Evolutionary conservation across 2,113 vertebrate species (phyloP).

Genomic region (Bufo bufo): DNA sequence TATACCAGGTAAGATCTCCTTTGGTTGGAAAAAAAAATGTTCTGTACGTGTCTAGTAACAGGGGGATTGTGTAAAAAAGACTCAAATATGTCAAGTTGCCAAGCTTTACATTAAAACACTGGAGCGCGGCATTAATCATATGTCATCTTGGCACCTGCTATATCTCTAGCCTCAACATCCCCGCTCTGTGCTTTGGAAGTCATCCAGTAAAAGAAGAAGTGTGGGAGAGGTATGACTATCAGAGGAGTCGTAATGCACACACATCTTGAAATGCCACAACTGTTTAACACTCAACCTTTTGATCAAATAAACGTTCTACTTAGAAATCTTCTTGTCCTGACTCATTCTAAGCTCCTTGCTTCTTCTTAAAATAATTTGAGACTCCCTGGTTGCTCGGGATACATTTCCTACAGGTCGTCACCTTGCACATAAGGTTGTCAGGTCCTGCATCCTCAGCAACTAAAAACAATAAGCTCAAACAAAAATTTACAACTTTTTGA

Average conservation of each 20-base stretch:
- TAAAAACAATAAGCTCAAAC: too few species aligned
- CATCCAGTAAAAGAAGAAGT: background rate
- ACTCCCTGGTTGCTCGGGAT: background rate
- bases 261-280: background rate
- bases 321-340: background rate
- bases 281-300: constrained; percentile 1
- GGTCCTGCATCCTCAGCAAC: too few species aligned
- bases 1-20: background rate
- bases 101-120: background rate
- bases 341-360: background rate
- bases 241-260: background rate
- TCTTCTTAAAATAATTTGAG: background rate
- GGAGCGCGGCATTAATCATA: background rate
- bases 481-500: too few species aligned
- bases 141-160: background rate
- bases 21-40: background rate
- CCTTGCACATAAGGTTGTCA: background rate
- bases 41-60: background rate
- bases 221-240: background rate
- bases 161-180: background rate
- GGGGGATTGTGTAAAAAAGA: background rate
- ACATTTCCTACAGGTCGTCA: background rate
- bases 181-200: background rate
- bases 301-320: constrained; percentile 7
- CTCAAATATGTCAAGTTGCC: background rate